These are phyloP conservation scores for Manis javanica DNA, from an alignment of 2,797 vertebrate species.

Conservation along the genomic window DNA sequence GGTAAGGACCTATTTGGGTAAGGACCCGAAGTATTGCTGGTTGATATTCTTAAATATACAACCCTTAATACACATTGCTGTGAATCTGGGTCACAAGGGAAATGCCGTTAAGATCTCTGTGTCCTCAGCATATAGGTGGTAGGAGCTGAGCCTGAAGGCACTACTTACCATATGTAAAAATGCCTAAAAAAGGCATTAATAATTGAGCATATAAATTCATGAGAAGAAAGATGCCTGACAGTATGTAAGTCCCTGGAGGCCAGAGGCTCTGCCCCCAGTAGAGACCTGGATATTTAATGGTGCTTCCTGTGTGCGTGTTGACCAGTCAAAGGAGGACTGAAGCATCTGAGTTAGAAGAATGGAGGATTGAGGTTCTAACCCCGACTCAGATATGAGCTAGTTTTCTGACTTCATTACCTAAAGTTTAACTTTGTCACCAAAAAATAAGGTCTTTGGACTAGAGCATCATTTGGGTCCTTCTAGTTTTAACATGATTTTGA, in stretches of 20 bases:
- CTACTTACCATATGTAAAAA: conserved; percentile 72
- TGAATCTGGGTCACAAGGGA: conserved; percentile 65
- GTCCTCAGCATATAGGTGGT: conserved; percentile 1
- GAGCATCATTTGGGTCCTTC: background rate
- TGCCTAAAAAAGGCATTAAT: conserved; percentile 60
- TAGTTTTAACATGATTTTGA: background rate
- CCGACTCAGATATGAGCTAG: background rate
- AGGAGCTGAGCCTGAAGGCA: conserved; percentile 58
- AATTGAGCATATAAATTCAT: conserved; percentile 58
- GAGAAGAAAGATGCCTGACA: background rate
- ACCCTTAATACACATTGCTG: background rate
- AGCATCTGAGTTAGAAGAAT: background rate
- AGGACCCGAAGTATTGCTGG: conserved; percentile 51
- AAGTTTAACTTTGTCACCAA: background rate
- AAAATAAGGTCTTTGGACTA: background rate
- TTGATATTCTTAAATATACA: conserved; percentile 21
- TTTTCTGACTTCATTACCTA: background rate
- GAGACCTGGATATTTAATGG: background rate
- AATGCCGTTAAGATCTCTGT: background rate
- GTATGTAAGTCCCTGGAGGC: background rate
- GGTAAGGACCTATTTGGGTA: no score
- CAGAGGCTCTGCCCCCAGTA: background rate
- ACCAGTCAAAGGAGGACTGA: background rate
- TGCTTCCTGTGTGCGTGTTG: background rate
- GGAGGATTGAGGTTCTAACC: background rate